Evolutionary conservation across 2,888 invertebrate genomes (phyloP).

Genomic region (Adelphocoris suturalis): DNA sequence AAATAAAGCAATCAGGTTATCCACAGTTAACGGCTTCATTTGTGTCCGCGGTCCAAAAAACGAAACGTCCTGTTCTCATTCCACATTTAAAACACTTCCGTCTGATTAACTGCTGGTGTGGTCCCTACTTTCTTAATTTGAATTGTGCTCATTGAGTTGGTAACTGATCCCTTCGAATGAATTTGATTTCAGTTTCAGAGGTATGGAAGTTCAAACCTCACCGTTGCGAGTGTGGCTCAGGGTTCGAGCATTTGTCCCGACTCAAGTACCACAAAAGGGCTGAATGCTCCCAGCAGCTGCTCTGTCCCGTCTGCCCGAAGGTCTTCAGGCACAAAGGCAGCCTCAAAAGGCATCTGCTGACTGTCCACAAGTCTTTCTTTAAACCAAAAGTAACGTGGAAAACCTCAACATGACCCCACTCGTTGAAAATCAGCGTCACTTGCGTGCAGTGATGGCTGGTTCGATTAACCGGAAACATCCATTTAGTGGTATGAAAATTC

Average conservation of each 20-base stretch:
- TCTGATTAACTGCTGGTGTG: no score
- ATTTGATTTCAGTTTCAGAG: neutral
- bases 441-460: no score
- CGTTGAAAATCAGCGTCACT: neutral
- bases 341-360: slow-evolving; percentile 50
- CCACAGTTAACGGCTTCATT: no score
- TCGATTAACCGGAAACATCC: no score
- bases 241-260: slow-evolving; percentile 51
- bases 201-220: slow-evolving; percentile 23
- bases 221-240: slow-evolving; percentile 66
- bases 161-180: neutral
- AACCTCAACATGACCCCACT: neutral
- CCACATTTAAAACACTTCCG: no score
- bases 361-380: slow-evolving; percentile 15
- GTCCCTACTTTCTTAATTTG: neutral
- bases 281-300: slow-evolving; percentile 62
- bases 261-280: slow-evolving; percentile 61
- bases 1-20: no score
- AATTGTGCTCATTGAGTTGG: neutral
- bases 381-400: neutral
- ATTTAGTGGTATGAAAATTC: no score
- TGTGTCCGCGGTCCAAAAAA: no score
- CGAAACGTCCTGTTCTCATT: no score
- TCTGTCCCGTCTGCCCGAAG: slow-evolving; percentile 43
- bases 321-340: slow-evolving; percentile 46